Evolutionary conservation across 2,888 invertebrate genomes (phyloP).

Genomic region (Prosapia bicincta): DNA sequence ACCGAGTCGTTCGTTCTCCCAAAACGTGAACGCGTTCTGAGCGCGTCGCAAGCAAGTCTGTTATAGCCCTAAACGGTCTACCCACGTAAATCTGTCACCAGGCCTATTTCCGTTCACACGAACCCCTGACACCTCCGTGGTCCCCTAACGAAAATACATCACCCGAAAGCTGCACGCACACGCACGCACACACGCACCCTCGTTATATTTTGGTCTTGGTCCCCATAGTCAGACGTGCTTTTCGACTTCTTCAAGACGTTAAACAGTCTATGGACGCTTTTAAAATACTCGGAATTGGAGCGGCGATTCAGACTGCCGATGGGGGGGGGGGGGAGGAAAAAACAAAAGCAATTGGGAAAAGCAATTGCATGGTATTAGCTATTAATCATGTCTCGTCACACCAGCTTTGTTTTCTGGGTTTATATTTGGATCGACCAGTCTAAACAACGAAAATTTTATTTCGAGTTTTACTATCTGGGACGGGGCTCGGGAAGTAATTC

Average conservation of each 20-base stretch:
- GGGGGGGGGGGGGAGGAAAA: background rate
- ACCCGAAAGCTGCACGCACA: constrained; percentile 14
- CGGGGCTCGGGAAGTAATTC: no score
- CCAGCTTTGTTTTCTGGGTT: background rate
- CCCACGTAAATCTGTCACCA: constrained; percentile 36
- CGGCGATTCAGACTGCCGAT: background rate
- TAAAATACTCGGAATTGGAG: background rate
- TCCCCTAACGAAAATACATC: constrained; percentile 9
- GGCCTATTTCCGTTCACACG: constrained; percentile 39
- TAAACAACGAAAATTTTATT: background rate
- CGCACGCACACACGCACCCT: constrained; percentile 11
- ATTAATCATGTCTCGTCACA: background rate
- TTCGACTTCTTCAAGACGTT: constrained; percentile 3
- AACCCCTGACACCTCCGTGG: constrained; percentile 21
- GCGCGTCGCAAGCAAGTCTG: no score
- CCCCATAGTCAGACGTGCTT: constrained; percentile 16
- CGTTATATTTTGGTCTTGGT: constrained; percentile 27
- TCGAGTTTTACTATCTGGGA: no score
- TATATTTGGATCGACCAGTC: background rate
- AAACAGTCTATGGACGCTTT: background rate
- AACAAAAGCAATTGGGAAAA: background rate
- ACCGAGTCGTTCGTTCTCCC: no score
- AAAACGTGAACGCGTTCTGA: no score
- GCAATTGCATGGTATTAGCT: background rate
- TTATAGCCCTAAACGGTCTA: background rate